These are phyloP conservation scores for Acholoe squamosa DNA, from an alignment of 2,888 invertebrate species.

Conservation along the genomic window DNA sequence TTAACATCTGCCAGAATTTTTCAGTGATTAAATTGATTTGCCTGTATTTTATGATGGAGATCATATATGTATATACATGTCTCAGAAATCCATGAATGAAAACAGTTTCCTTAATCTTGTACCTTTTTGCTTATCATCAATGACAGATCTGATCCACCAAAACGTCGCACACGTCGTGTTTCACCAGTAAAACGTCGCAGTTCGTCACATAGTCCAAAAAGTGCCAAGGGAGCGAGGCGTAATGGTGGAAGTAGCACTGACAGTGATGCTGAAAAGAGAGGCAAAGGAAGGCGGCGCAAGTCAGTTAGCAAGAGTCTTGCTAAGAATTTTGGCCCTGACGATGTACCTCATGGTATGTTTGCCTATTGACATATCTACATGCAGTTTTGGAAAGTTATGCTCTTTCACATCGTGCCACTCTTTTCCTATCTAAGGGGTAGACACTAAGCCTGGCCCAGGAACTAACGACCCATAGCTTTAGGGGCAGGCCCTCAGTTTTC, in stretches of 20 bases:
- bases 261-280: conserved; percentile 48
- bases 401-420: too few species aligned
- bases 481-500: too few species aligned
- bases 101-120: too few species aligned
- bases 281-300: conserved; percentile 47
- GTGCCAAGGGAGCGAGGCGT: neutral
- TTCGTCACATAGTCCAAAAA: conserved; percentile 61
- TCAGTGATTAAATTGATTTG: too few species aligned
- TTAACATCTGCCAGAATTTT: too few species aligned
- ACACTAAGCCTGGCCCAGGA: too few species aligned
- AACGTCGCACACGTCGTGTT: neutral
- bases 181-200: conserved; percentile 39
- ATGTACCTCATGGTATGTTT: conserved; percentile 20
- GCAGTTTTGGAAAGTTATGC: neutral
- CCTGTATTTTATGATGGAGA: too few species aligned
- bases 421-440: too few species aligned
- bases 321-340: neutral
- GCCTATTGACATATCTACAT: neutral
- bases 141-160: conserved; percentile 54
- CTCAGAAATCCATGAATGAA: too few species aligned
- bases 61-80: too few species aligned
- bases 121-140: too few species aligned
- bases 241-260: conserved; percentile 58
- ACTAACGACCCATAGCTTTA: too few species aligned
- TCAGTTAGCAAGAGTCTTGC: conserved; percentile 35